Percentiles rank a stretch among this genome's conserved stretches.
These are phyloP conservation scores for Papilio protenor DNA, from an alignment of 2,888 invertebrate genomes.

Conservation along the genomic window DNA sequence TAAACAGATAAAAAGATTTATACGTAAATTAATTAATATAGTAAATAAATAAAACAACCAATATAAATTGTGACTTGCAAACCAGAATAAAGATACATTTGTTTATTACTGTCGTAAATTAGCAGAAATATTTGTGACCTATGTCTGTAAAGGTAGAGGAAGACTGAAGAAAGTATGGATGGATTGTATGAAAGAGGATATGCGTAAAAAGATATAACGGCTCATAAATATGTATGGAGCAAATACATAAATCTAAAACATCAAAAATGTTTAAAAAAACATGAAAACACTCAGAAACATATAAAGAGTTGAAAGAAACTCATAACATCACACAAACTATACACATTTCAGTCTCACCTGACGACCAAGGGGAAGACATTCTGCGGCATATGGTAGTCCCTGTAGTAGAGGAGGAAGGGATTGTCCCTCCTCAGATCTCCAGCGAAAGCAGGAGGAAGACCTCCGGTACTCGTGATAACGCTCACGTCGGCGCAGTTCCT, in stretches of 20 bases:
- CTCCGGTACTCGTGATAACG: constrained; percentile 91
- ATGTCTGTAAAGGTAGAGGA: no score
- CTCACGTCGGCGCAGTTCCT: constrained; percentile 95
- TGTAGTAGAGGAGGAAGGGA: constrained; percentile 91
- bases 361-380: constrained; percentile 90
- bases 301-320: not conserved
- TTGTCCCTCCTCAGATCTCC: constrained; percentile 85
- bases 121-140: no score
- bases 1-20: constrained; percentile 46
- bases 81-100: not conserved
- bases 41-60: not conserved
- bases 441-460: constrained; percentile 89
- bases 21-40: constrained; percentile 4
- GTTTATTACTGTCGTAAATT: not conserved
- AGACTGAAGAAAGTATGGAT: no score
- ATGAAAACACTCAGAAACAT: not conserved
- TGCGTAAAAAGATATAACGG: no score
- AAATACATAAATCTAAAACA: not conserved
- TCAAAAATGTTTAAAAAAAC: not conserved
- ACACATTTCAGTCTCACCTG: constrained; percentile 80
- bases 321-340: constrained; percentile 5
- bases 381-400: constrained; percentile 87
- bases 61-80: not conserved
- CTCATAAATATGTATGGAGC: no score
- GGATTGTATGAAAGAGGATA: no score